Base-by-base conservation (phyloP, 2,797 vertebrate species). In the Coendou prehensilis region DNA sequence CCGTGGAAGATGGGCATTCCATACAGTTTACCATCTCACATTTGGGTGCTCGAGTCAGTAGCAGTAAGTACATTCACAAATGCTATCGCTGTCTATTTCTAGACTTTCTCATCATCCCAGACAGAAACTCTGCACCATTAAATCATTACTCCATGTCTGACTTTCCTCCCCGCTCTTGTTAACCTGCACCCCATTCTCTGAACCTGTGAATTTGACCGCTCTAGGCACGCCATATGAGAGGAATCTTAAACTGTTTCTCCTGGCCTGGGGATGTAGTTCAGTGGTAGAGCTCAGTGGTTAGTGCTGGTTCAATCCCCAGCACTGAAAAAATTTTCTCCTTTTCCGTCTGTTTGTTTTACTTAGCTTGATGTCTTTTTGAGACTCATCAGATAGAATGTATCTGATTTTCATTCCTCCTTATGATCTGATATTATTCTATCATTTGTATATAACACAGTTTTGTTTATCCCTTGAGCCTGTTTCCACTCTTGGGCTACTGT, bases 261-360 rank as follows among this genome's bases (percentile, higher is more conserved):
- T 52, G 26, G 47, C 26, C 23, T 33, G 75, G 47, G 47, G 47
- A 18, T 33, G 75, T 18, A 33, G 41, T 41, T 75, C 41, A 23
- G 23, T 2, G 22, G 14, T 11, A 75, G 71, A 75, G 75, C 28
- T 26, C 28, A 26, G 71, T 6, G 41, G 2, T 47, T 28, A 75
- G 71, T 47, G 41, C 41, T 14, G 10, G 41, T 33, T 52, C 28
- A 33, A 5, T 52, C 47, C 47, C 47, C 15, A 9, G 75, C 15
- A 17, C 47, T 33, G 45, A 52, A 33, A 33, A 78, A 28, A 7
- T 28, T 52, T 69, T 82, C 30, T 90, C 14, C n/a, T 52, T 91
- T 89, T 67, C 6, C 54, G 18, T 91, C 63, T 84, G 30, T 73
- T 85, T 81, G 3, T 52, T 92, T 97, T 15, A 85, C 33, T 86